Percentiles rank a stretch among this genome's conserved stretches.
Conservation (phyloP, 1,140 invertebrate species). For the Drosophila subobscura region DNA sequence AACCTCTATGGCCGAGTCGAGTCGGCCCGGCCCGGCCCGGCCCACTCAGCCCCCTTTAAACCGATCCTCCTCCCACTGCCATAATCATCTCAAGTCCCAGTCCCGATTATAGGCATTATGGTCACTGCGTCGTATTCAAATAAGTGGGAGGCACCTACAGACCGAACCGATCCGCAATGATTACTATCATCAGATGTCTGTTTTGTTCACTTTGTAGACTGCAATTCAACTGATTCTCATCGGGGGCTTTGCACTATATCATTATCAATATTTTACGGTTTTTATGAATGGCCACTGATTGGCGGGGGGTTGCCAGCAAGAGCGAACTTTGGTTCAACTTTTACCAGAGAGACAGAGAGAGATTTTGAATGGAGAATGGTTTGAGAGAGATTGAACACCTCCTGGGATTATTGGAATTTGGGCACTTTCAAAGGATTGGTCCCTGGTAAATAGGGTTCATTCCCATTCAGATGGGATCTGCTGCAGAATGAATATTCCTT, state of each 20-base stretch:
- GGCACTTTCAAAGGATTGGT: too few relatives aligned
- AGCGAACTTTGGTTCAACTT: too few relatives aligned
- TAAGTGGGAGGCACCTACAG: constrained; percentile 29
- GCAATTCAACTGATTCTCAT: constrained; percentile 22
- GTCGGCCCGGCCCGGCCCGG: too few relatives aligned
- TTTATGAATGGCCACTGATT: constrained; percentile 6
- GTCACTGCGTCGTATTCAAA: constrained; percentile 30
- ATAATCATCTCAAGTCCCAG: constrained; percentile 7
- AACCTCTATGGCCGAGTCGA: background rate
- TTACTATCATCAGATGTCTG: constrained; percentile 30
- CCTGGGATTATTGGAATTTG: too few relatives aligned
- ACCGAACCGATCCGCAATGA: constrained; percentile 4
- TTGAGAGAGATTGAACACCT: too few relatives aligned
- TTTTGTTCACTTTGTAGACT: constrained; percentile 5
- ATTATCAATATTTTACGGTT: constrained; percentile 3
- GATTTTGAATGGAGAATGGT: too few relatives aligned
- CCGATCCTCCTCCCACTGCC: constrained; percentile 15
- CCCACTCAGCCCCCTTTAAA: constrained; percentile 3
- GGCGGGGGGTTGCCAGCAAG: too few relatives aligned
- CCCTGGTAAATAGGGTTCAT: too few relatives aligned
- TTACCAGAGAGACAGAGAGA: too few relatives aligned
- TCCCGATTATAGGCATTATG: constrained; percentile 32
- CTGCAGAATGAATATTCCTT: too few relatives aligned
- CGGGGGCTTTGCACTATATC: background rate
- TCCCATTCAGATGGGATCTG: too few relatives aligned